phyloP scores from a whole-genome alignment of 2,888 invertebrate species.

The Crioceris asparagi region DNA sequence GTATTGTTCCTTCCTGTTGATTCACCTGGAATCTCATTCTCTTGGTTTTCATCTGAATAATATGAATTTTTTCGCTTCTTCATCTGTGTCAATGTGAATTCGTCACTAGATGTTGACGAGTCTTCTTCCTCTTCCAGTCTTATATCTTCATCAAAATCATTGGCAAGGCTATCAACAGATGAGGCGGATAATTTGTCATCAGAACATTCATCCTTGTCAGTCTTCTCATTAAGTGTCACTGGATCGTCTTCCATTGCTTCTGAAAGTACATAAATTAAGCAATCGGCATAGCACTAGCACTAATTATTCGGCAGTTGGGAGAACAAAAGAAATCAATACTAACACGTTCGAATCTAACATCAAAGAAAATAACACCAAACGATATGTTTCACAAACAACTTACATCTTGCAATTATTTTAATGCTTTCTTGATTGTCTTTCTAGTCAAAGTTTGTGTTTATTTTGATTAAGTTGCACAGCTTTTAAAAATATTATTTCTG shows the following conservation, averaged over 20 bases:
- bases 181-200: slow-evolving; percentile 70
- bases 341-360: too few relatives aligned
- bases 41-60: slow-evolving; percentile 39
- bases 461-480: too few relatives aligned
- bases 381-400: too few relatives aligned
- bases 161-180: slow-evolving; percentile 88
- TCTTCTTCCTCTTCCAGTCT: slow-evolving; percentile 90
- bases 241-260: slow-evolving; percentile 32
- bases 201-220: slow-evolving; percentile 28
- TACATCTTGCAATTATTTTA: too few relatives aligned
- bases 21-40: slow-evolving; percentile 29
- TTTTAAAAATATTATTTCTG: too few relatives aligned
- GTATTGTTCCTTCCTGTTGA: slow-evolving; percentile 9
- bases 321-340: too few relatives aligned
- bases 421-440: too few relatives aligned
- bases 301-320: too few relatives aligned
- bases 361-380: too few relatives aligned
- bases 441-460: too few relatives aligned
- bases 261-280: too few relatives aligned
- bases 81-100: slow-evolving; percentile 36
- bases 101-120: slow-evolving; percentile 70
- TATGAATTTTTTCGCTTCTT: slow-evolving; percentile 45
- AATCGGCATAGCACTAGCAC: too few relatives aligned
- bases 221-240: slow-evolving; percentile 27
- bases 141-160: slow-evolving; percentile 94